Evolutionary conservation across 2,113 vertebrate genomes (phyloP), one percentile per base, ranked within the genome.

Genomic region (Equus przewalskii): DNA sequence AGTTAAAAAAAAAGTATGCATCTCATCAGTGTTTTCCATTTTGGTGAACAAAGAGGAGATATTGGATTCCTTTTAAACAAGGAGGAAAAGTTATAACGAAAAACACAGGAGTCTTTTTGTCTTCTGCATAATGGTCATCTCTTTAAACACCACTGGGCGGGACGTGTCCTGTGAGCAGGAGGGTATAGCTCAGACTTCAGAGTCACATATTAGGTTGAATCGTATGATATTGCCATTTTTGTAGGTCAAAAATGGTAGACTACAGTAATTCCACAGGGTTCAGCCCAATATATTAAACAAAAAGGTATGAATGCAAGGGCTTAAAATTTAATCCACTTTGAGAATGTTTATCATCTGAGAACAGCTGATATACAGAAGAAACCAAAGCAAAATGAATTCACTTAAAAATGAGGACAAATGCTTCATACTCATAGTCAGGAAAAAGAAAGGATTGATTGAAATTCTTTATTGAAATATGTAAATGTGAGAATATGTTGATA

Each of bases 351-450:
- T 86, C 87, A 84, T 69, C 21, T 65, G 72, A n/a, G 65, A 91
- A 89, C 82, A 85, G 18, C 16, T 79, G 67, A 83, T n/a, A 79
- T 44, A 22, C 6, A 16, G 56, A 80, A 91, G 91, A 92, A 90
- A 19, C 75, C 49, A 69, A 84, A 84, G 70, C 4, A 92, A 86
- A 88, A 85, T 49, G 19, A 89, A 81, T 94, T 81, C n/a, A 85
- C 33, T 97, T 92, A 70, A 81, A 84, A 88, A 58, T 72, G 64
- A 60, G 9, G 26, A 58, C 21, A n/a, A 82, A 36, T 6, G 44
- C 41, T 78, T 91, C 44, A 56, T 49, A 79, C 36, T 72, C 64
- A n/a, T 65, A 83, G 22, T 16, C 15, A 89, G 49, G 76, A 54
- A 46, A 80, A 62, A 54, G 76, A 65, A 79, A 49, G 18, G 19